Conservation (phyloP, 2,797 vertebrate genomes). For the Alfaro cultratus region DNA sequence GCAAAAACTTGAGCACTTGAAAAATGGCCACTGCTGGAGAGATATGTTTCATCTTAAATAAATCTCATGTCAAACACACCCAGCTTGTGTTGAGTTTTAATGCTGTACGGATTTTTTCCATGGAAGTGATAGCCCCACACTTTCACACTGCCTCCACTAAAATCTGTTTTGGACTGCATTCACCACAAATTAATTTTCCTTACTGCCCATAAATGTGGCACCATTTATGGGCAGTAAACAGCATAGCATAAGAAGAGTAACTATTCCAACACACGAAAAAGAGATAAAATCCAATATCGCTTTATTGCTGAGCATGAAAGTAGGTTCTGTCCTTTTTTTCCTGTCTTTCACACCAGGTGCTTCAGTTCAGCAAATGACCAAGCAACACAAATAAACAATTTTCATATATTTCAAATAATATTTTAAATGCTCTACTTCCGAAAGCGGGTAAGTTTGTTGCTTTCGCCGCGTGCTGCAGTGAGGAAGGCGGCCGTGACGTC, state of each 20-base stretch:
- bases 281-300: background rate
- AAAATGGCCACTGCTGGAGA: background rate
- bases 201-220: too few species aligned
- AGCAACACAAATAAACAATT: background rate
- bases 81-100: background rate
- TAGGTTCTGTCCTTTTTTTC: too few species aligned
- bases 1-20: slow-evolving; percentile 43
- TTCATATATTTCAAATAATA: too few species aligned
- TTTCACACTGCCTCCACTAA: background rate
- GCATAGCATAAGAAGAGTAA: background rate
- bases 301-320: background rate
- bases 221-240: background rate
- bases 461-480: slow-evolving; percentile 40
- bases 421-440: background rate
- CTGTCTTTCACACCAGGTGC: too few species aligned
- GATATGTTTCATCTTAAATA: slow-evolving; percentile 34
- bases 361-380: background rate
- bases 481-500: slow-evolving; percentile 56
- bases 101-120: background rate
- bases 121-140: background rate
- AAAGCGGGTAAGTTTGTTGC: background rate
- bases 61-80: slow-evolving; percentile 29
- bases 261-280: background rate
- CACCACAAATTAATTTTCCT: too few species aligned
- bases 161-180: background rate